Percentiles rank a stretch among this genome's conserved stretches.
phyloP scores from a whole-genome alignment of 2,797 vertebrate species.

The Rhincodon typus region DNA sequence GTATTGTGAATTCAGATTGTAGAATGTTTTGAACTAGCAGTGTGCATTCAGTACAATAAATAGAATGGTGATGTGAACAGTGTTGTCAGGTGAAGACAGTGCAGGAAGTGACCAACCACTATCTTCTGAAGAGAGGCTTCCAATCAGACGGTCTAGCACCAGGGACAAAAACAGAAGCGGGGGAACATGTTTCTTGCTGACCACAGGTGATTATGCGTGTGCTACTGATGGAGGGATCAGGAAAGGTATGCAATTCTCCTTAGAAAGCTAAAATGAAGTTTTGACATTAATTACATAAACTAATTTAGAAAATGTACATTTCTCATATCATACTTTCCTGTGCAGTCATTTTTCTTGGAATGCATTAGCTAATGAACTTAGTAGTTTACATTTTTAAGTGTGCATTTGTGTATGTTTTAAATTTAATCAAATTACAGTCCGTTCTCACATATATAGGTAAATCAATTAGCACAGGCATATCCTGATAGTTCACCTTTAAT shows the following conservation, averaged over 20 bases:
- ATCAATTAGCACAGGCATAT: not conserved
- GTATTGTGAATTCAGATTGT: constrained; percentile 49
- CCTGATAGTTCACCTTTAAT: not conserved
- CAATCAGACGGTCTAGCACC: constrained; percentile 83
- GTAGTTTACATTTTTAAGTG: constrained; percentile 7
- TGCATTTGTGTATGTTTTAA: constrained; percentile 8
- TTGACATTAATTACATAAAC: not conserved
- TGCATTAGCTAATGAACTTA: not conserved
- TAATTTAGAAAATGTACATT: constrained; percentile 15
- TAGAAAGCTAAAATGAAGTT: not conserved
- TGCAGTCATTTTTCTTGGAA: constrained; percentile 10
- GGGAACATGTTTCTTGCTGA: constrained; percentile 88
- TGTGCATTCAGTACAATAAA: constrained; percentile 58
- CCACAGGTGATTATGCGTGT: constrained; percentile 87
- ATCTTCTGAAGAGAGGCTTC: constrained; percentile 80
- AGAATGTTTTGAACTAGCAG: constrained; percentile 50
- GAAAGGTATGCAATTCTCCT: constrained; percentile 75
- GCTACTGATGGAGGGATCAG: constrained; percentile 78
- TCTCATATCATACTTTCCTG: constrained; percentile 5
- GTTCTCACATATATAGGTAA: not conserved
- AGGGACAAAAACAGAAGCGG: constrained; percentile 80
- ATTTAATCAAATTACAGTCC: constrained; percentile 9
- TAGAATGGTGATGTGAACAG: constrained; percentile 69
- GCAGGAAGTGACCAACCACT: constrained; percentile 85
- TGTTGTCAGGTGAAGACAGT: constrained; percentile 87